Conservation (phyloP, 2,797 vertebrate genomes). For the Coregonus sp. region DNA sequence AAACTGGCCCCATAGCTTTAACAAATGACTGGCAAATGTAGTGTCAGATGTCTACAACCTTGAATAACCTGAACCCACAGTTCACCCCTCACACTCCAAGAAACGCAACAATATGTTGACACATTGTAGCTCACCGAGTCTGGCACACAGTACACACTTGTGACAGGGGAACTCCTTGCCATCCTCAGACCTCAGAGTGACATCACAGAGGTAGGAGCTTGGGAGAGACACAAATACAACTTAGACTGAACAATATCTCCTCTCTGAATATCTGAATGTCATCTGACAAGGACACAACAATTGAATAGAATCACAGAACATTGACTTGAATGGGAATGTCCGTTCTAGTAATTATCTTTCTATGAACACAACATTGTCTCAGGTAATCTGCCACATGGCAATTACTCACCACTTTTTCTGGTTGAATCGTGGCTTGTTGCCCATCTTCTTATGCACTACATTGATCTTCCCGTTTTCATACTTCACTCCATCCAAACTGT, state of each 20-base stretch:
- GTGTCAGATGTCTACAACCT: neutral
- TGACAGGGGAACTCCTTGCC: constrained; percentile 95
- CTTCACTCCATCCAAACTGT: constrained; percentile 89
- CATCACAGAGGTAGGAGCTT: constrained; percentile 90
- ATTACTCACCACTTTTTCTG: constrained; percentile 83
- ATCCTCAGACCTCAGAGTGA: constrained; percentile 92
- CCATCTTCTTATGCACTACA: constrained; percentile 81
- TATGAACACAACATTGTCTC: neutral
- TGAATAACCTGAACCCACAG: neutral
- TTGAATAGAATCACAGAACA: neutral
- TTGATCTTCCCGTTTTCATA: constrained; percentile 88
- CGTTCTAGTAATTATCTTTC: no score
- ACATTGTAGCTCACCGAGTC: constrained; percentile 82
- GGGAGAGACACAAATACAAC: constrained; percentile 16
- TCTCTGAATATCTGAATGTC: no score
- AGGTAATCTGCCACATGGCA: neutral
- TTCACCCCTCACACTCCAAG: neutral
- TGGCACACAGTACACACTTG: constrained; percentile 94
- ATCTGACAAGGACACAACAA: no score
- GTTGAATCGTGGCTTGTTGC: constrained; percentile 84
- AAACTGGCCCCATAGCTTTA: neutral
- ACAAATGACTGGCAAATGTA: neutral
- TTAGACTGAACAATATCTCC: constrained; percentile 1
- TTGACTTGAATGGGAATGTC: neutral
- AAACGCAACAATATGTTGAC: neutral